Evolutionary conservation across 1,140 invertebrate species (phyloP), one percentile per base, ranked within the genome.

Genomic region (Drusus annulatus): DNA sequence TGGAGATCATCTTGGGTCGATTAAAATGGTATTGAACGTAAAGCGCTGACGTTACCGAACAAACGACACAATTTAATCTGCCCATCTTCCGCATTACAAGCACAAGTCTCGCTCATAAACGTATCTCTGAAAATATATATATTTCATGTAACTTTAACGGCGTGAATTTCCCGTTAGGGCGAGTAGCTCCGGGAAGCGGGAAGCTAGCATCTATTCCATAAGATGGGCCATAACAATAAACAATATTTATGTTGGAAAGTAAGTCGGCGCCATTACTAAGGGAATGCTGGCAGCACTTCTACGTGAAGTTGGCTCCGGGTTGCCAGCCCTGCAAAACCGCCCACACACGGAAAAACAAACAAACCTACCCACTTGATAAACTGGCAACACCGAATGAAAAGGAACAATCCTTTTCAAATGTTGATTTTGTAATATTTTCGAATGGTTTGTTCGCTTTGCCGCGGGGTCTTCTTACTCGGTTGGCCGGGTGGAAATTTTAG

Each of bases 161-260:
- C 63, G 31, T 54, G 78, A 71, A 76, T 54, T 68, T 31, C 79
- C 21, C 71, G 58, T 80, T 60, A 63, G 62, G 71, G 45, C 71
- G 56, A 23, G 17, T 54, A 54, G 31, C 52, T 25, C 15, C 17
- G 17, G 51, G 71, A 31, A 65, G 15, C 68, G 68, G 68, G 62
- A 60, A 65, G 25, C 62, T 21, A 65, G 8, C 25, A 54, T 77
- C 76, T 68, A 17, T 58, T 65, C 77, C 73, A 76, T 79, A 79
- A 79, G 81, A 82, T 36, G 54, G 77, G 76, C 81, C 65, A 83
- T 83, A 83, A 83, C 81, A 83, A 83, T 83, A 83, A 83, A 83
- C 78, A 80, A 83, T 83, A 80, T 83, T 83, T 83, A 83, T 83
- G 78, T 74, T 25, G 74, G 63, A 52, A 76, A 62, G 77, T 71